Evolutionary conservation across 2,113 vertebrate genomes (phyloP), one percentile per base, ranked within the genome.

Genomic region (Melanerpes formicivorus): DNA sequence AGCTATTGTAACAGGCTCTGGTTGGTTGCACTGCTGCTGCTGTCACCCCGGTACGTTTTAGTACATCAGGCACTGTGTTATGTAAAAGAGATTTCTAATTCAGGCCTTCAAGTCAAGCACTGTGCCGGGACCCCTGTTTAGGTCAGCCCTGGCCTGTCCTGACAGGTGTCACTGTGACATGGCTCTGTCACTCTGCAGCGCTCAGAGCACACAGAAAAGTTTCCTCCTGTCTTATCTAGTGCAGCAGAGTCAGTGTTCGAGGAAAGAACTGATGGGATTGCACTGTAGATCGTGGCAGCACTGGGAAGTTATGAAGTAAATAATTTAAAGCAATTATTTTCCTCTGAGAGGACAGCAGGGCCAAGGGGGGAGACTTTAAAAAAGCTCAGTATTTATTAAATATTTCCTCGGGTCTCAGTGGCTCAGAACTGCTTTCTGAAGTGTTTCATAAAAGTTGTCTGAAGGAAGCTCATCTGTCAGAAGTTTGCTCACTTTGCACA

Each of bases 371-470:
- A 89, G 65, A 82, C n/a, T 73, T 89, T n/a, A 18, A 60, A 80
- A 84, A 80, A 84, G 8, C 64, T 91, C 65, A n/a, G 75, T 64
- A 52, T 87, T 90, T 83, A 80, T 84, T 80, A 74, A 82, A 21
- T 87, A 83, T 85, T 80, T 94, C 72, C 72, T 90, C n/a, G 25
- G 54, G 67, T 87, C 72, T 48, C 90, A 60, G 2, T 40, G 79
- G 67, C 56, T 84, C 32, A 71, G 37, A 80, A n/a, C 14, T 46
- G 67, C 25, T 63, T 83, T 77, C 26, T 87, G 34, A 34, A 29
- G 46, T 32, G 44, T 80, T 95, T 92, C 48, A 58, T 83, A 80
- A 48, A 83, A 93, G 42, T 74, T 92, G 27, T 95, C 79, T 83
- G 14, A 74, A 67, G 44, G 48, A 90, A 72, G 27, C 76, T 80